Evolutionary conservation across 2,888 invertebrate species (phyloP).

Genomic region (Hirtodrosophila alboralis): DNA sequence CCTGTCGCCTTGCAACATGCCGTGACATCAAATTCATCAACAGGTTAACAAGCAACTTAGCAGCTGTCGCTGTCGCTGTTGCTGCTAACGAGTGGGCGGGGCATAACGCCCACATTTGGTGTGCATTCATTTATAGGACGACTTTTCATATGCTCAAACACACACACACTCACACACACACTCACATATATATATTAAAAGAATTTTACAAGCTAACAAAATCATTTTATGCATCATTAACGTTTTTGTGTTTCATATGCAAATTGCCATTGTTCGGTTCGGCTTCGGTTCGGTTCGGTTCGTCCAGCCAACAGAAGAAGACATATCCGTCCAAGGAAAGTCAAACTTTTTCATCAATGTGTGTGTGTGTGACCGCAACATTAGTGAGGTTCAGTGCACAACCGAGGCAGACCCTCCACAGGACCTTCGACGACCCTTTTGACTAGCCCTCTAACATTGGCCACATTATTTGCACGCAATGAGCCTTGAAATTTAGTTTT

Average conservation of each 20-base stretch:
- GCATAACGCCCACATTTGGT: conserved; percentile 40
- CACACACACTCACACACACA: too few species aligned
- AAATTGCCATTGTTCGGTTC: conserved; percentile 57
- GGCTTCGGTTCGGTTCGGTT: neutral
- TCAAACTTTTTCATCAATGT: conserved; percentile 61
- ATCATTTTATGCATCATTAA: conserved; percentile 79
- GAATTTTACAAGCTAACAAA: conserved; percentile 79
- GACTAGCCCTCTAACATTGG: conserved; percentile 49
- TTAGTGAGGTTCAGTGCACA: conserved; percentile 77
- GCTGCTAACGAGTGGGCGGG: conserved; percentile 42
- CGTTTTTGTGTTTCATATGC: conserved; percentile 79
- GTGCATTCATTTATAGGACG: conserved; percentile 72
- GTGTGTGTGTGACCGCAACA: conserved; percentile 63
- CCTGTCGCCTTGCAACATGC: conserved; percentile 31
- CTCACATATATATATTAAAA: conserved; percentile 47
- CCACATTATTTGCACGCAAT: conserved; percentile 79
- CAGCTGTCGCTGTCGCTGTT: conserved; percentile 44
- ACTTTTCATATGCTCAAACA: conserved; percentile 40
- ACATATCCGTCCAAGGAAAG: conserved; percentile 66
- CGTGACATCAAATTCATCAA: conserved; percentile 67
- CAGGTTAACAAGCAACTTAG: conserved; percentile 74
- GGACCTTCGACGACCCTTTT: conserved; percentile 24
- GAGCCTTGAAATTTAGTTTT: conserved; percentile 80
- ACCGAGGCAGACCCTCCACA: conserved; percentile 18
- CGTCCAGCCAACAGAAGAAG: conserved; percentile 47